phyloP scores from a whole-genome alignment of 2,888 invertebrate species.

The Stictocephala bisonia region DNA sequence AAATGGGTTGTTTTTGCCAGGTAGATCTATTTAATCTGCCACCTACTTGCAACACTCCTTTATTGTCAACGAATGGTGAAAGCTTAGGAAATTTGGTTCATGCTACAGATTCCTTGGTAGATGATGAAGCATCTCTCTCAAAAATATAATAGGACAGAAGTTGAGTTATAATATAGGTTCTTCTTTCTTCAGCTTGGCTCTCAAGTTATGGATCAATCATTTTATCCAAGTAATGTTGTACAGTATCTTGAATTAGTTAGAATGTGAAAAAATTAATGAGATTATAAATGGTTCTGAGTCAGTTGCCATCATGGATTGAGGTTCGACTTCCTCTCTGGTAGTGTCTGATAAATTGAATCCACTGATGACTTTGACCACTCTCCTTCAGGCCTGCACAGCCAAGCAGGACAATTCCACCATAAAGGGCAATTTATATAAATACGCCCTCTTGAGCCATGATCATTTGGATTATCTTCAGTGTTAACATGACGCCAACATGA shows the following conservation, averaged over 20 bases:
- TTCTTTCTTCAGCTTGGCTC: not conserved
- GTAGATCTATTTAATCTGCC: constrained; percentile 37
- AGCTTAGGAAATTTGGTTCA: not conserved
- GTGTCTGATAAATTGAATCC: constrained; percentile 22
- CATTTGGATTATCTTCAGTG: constrained; percentile 60
- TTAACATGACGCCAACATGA: constrained; percentile 58
- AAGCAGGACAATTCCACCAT: not conserved
- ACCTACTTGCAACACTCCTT: constrained; percentile 43
- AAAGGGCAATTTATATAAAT: constrained; percentile 43
- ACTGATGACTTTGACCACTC: not conserved
- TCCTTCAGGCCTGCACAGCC: not conserved
- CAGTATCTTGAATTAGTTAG: not conserved
- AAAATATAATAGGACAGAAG: constrained; percentile 6
- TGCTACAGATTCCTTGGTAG: not conserved
- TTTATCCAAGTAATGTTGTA: not conserved
- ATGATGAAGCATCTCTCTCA: not conserved
- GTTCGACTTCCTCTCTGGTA: constrained; percentile 43
- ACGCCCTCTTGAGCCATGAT: constrained; percentile 61
- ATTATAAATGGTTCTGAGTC: not conserved
- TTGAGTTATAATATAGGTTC: not conserved
- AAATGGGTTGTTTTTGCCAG: constrained; percentile 34
- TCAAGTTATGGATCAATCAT: not conserved
- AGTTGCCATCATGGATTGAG: not conserved
- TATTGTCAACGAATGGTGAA: constrained; percentile 7
- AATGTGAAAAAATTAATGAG: not conserved